These are phyloP conservation scores for Chondrilla cf. caribensis DNA, from an alignment of 37 sponge, comb jelly and placozoan genomes.

Conservation along the genomic window DNA sequence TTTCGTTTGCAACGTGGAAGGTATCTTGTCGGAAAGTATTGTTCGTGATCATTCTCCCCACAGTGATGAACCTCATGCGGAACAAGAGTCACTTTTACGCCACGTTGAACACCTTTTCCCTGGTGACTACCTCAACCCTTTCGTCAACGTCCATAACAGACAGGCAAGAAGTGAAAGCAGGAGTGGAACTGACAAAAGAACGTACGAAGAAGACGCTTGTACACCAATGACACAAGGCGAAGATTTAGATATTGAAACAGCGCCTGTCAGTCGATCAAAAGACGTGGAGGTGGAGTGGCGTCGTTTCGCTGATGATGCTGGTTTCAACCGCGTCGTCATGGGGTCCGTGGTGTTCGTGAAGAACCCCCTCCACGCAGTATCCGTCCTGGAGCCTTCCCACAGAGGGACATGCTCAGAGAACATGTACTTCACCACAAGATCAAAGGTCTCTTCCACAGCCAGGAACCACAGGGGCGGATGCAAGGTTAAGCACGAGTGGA, in stretches of 20 bases:
- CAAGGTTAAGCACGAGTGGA: too few relatives aligned
- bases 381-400: constrained; percentile 75
- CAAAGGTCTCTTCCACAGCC: constrained; percentile 67
- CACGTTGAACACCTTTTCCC: constrained; percentile 2
- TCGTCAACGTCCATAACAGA: constrained; percentile 27
- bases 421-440: constrained; percentile 20
- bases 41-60: too few relatives aligned
- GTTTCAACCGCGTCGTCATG: constrained; percentile 24
- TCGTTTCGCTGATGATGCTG: background rate
- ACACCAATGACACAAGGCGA: constrained; percentile 16
- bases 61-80: too few relatives aligned
- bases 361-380: constrained; percentile 76
- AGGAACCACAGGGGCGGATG: constrained; percentile 37
- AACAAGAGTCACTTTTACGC: too few relatives aligned
- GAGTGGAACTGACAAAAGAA: background rate
- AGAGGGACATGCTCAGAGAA: constrained; percentile 42
- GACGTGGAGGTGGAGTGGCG: background rate
- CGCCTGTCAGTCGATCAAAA: background rate
- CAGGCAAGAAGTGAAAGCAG: constrained; percentile 36
- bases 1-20: too few relatives aligned
- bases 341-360: constrained; percentile 72
- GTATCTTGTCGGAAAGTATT: too few relatives aligned
- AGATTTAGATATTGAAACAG: constrained; percentile 24
- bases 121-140: constrained; percentile 55
- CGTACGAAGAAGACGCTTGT: background rate